A percentile compares a stretch with the other conserved stretches of the same genome.
These are phyloP conservation scores for Drosophila lacicola DNA, from an alignment of 2,888 invertebrate genomes.

Conservation along the genomic window DNA sequence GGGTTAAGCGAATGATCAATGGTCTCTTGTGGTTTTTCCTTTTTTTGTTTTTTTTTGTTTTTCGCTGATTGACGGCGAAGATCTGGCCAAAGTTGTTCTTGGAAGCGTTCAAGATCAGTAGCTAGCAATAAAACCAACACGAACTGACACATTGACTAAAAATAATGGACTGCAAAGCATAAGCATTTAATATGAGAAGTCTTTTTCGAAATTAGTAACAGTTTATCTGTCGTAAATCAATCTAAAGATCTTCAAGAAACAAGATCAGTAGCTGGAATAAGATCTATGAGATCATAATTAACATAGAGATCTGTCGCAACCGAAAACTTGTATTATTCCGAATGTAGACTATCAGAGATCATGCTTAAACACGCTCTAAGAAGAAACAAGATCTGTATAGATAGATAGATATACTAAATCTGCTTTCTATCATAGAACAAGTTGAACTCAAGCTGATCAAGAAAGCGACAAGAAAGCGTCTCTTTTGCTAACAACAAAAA, in stretches of 20 bases:
- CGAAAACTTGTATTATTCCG: too few relatives aligned
- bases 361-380: too few relatives aligned
- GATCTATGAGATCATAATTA: background rate
- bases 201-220: background rate
- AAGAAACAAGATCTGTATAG: too few relatives aligned
- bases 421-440: too few relatives aligned
- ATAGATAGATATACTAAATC: too few relatives aligned
- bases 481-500: too few relatives aligned
- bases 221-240: background rate
- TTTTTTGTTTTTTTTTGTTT: slow-evolving; percentile 8
- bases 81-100: slow-evolving; percentile 19
- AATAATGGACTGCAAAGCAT: slow-evolving; percentile 14
- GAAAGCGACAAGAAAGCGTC: too few relatives aligned
- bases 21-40: slow-evolving; percentile 11
- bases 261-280: background rate
- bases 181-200: background rate
- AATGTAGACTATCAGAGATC: too few relatives aligned
- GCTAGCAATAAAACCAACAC: slow-evolving; percentile 14
- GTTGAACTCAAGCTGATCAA: too few relatives aligned
- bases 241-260: background rate
- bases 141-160: slow-evolving; percentile 25
- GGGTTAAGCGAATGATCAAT: slow-evolving; percentile 54
- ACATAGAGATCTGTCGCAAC: background rate
- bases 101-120: slow-evolving; percentile 33
- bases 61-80: slow-evolving; percentile 9